Evolutionary conservation across 2,888 invertebrate genomes (phyloP).

Genomic region (Phortica okadai): DNA sequence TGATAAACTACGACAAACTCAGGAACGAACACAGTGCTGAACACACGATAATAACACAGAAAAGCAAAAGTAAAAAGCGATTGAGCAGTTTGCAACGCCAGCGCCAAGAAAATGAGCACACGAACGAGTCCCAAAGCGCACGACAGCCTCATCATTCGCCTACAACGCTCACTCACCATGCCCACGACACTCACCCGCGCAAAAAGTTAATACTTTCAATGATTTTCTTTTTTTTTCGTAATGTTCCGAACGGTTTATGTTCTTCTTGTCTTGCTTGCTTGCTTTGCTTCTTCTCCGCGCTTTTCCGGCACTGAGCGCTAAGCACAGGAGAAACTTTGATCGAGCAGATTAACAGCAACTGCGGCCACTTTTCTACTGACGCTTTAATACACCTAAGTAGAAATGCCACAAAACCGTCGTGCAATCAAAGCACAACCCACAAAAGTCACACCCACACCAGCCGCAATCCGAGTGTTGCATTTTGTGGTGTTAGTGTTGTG

Average conservation of each 20-base stretch:
- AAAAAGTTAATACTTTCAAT: constrained; percentile 10
- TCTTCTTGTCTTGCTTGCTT: background rate
- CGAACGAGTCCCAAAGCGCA: background rate
- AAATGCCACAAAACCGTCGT: background rate
- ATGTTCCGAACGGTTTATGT: background rate
- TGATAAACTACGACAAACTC: constrained; percentile 7
- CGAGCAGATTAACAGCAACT: constrained; percentile 17
- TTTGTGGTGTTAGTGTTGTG: background rate
- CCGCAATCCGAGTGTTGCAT: background rate
- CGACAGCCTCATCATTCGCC: background rate
- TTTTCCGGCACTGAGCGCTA: background rate
- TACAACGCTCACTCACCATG: too few relatives aligned
- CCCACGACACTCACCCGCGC: background rate
- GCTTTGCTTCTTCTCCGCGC: background rate
- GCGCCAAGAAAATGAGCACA: background rate
- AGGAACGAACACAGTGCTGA: background rate
- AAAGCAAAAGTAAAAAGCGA: constrained; percentile 6
- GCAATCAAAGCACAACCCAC: constrained; percentile 5
- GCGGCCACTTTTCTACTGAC: constrained; percentile 9
- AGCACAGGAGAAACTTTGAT: constrained; percentile 15
- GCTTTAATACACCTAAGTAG: background rate
- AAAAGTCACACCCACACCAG: background rate
- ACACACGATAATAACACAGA: background rate
- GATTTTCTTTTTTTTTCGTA: background rate
- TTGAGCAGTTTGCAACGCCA: constrained; percentile 20